A percentile compares a stretch with the other conserved stretches of the same genome.
Evolutionary conservation across 2,888 invertebrate species (phyloP).

Genomic region (Athetis lepigone): DNA sequence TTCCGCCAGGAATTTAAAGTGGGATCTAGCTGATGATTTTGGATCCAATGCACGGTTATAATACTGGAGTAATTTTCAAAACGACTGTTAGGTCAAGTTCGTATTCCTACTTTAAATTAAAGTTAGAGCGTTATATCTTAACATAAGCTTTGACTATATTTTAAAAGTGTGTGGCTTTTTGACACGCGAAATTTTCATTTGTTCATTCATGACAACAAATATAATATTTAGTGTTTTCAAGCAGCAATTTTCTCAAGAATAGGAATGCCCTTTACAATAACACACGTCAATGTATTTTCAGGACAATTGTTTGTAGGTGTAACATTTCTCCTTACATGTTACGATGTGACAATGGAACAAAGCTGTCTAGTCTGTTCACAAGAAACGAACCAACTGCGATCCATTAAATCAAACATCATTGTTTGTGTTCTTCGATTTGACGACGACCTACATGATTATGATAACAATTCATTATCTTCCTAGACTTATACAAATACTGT

Average conservation of each 20-base stretch:
- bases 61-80: not conserved
- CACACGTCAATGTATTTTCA: slow-evolving; percentile 28
- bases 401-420: slow-evolving; percentile 80
- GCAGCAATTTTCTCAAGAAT: slow-evolving; percentile 15
- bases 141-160: not conserved
- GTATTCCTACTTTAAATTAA: not conserved
- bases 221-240: too few relatives aligned
- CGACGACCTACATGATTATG: slow-evolving; percentile 60
- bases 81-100: too few relatives aligned
- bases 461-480: too few relatives aligned
- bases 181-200: not conserved
- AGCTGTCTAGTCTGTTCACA: slow-evolving; percentile 70
- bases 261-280: slow-evolving; percentile 10
- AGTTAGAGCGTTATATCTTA: not conserved
- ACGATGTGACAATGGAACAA: slow-evolving; percentile 83
- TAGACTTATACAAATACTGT: too few relatives aligned
- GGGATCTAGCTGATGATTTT: not conserved
- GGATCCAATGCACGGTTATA: not conserved
- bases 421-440: slow-evolving; percentile 74
- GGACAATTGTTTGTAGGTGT: slow-evolving; percentile 53
- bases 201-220: slow-evolving; percentile 3
- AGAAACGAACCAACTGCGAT: slow-evolving; percentile 67
- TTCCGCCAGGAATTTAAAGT: not conserved
- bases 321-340: slow-evolving; percentile 72
- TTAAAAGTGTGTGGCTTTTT: not conserved